Base-by-base conservation (phyloP, 1,140 invertebrate species). In the Atta texana region DNA sequence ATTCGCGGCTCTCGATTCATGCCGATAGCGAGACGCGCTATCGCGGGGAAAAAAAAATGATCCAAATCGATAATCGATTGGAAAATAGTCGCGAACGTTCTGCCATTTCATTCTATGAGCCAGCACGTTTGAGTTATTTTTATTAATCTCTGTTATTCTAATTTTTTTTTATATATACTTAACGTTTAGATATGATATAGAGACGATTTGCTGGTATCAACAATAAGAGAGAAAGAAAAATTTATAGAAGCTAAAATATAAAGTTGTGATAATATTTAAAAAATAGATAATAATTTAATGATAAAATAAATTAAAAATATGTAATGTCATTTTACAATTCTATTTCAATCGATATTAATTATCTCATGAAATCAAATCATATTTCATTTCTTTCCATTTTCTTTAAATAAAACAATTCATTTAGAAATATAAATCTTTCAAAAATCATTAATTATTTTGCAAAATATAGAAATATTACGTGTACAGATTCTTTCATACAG, bases 1-100 rank as follows among this genome's bases (percentile, higher is more conserved):
- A 85, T 85, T 85, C 44, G 71, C 61, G 31, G 59, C 44, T 64
- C 39, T 77, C 64, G 14, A 51, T 34, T 69, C 18, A 44, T 39
- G 18, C 44, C 34, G 21, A 72, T 2, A 31, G n/a, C 28, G 28
- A 31, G 3, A 31, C 28, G 28, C 14, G 44, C 18, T 31, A 16
- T 31, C 14, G n/a, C 7, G 7, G 5, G 16, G 5, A 31, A 31
- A 55, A 55, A 55, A 55, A 3, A 34, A 0, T 39, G 69, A 81
- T 81, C 34, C n/a, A 24, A 71, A 59, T 61, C 24, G 34, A 44
- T 28, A 2, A 72, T 49, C 12, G 21, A 28, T n/a, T 44, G 66
- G 0, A 57, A 57, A 69, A 57, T 21, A 61, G 3, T 8, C 31
- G n/a, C n/a, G 4, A 21, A 39, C n/a, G 7, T 51, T 21, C 55